Evolutionary conservation across 2,113 vertebrate genomes (phyloP).

Genomic region (Peromyscus maniculatus): DNA sequence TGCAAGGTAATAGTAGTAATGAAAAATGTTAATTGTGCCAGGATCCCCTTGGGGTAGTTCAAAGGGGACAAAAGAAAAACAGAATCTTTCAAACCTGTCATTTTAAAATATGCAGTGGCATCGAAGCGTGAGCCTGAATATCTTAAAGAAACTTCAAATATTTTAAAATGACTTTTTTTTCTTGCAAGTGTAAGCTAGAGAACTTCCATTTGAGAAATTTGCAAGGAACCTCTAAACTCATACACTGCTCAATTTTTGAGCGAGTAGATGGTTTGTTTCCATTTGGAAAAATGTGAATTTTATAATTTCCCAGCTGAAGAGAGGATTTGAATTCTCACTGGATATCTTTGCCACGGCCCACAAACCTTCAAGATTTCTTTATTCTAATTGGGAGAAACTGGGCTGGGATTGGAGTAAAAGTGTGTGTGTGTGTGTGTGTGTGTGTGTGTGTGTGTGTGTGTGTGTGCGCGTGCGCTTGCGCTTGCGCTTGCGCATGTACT

Average conservation of each 20-base stretch:
- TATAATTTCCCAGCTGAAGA: conserved; percentile 36
- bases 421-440: not conserved
- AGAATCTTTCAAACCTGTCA: conserved; percentile 79
- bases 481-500: not conserved
- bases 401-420: not conserved
- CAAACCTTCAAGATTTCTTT: conserved; percentile 5
- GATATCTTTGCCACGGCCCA: not conserved
- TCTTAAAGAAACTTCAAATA: conserved; percentile 85
- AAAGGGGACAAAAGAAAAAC: conserved; percentile 78
- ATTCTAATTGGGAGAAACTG: not conserved
- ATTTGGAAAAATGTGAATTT: conserved; percentile 39
- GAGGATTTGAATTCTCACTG: not conserved
- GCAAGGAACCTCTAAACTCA: conserved; percentile 40
- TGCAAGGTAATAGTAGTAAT: conserved; percentile 50
- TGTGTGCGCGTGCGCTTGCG: too few relatives aligned
- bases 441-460: not conserved
- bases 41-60: conserved; percentile 74
- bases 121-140: conserved; percentile 85
- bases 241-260: conserved; percentile 12
- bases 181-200: conserved; percentile 77
- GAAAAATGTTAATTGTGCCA: conserved; percentile 72
- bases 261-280: conserved; percentile 36
- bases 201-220: conserved; percentile 72
- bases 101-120: conserved; percentile 81
- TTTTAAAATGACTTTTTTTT: conserved; percentile 82